Evolutionary conservation across 2,797 vertebrate species (phyloP), one percentile per base, ranked within the genome.

Genomic region (Alectoris magna): DNA sequence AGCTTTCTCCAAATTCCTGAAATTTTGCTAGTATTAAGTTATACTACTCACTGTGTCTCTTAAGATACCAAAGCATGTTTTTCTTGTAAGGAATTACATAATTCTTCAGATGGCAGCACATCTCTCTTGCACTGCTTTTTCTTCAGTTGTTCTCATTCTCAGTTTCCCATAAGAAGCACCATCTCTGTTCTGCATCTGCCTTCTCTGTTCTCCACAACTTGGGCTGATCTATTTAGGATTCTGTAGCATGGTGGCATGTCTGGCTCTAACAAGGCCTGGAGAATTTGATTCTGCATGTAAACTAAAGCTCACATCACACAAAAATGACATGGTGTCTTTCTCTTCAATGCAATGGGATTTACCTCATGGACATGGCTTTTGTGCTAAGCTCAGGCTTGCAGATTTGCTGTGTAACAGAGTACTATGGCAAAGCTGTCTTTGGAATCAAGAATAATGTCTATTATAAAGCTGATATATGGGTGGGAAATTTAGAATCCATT

Each of bases 41-140:
- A 87, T 82, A 58, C 34, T 55, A 79, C 68, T 90, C 46, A 90
- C 84, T 70, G 78, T 59, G 85, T 93, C 68, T 87, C 67, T 59
- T 46, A 87, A 88, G 51, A 77, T 19, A 88, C 85, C 60, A 66
- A 27, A 93, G 3, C n/a, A 51, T 86, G 58, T 8, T 51, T 85
- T 77, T 80, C 88, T 94, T 95, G 91, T 81, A 89, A 87, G 87
- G 80, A 73, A 94, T 96, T 95, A 74, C 13, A 62, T 91, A 81
- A 81, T 84, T 82, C 49, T 90, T 91, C 88, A 93, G 53, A 67
- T 90, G 53, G 51, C 27, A 80, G 79, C 24, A 81, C n/a, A n/a
- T 34, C 51, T 79, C 15, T 83, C 41, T 67, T n/a, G 38, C 27
- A 51, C 29, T 58, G 13, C 36, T 75, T 90, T 81, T 2, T 1